Evolutionary conservation across 2,797 vertebrate species (phyloP).

Genomic region (Sorex maritimensis): DNA sequence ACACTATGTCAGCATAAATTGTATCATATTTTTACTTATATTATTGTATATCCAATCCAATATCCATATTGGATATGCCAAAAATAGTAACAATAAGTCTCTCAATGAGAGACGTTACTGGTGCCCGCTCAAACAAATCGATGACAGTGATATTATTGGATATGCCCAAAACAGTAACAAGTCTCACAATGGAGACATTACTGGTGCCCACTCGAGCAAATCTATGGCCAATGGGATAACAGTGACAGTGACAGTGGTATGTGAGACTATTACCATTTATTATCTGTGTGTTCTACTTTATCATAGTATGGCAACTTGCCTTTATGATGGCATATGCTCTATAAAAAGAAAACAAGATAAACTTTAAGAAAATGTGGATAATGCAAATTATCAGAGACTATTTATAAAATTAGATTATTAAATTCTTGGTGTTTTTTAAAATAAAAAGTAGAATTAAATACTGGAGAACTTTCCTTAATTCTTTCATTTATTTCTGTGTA

Average conservation of each 20-base stretch:
- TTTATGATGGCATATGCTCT: not conserved
- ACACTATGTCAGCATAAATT: conserved; percentile 12
- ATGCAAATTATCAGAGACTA: conserved; percentile 1
- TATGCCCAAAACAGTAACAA: no score
- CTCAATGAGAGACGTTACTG: no score
- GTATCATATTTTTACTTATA: not conserved
- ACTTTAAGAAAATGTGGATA: conserved; percentile 9
- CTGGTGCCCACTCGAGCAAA: no score
- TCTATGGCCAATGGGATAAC: no score
- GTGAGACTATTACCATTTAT: not conserved
- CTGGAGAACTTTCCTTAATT: not conserved
- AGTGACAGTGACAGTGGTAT: no score
- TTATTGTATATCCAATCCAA: no score
- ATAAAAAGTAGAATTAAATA: conserved; percentile 7
- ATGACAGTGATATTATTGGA: no score
- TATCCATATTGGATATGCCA: no score
- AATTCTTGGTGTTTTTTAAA: not conserved
- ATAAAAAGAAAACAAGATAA: not conserved
- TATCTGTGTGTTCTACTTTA: conserved; percentile 16
- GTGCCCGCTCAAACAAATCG: no score
- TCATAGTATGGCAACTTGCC: not conserved
- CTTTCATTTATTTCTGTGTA: not conserved
- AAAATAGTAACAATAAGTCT: no score
- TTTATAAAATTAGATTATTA: conserved; percentile 54
- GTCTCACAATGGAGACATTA: no score